Evolutionary conservation across 2,113 vertebrate genomes (phyloP), one percentile per base, ranked within the genome.

Genomic region (Eurystomus gularis): DNA sequence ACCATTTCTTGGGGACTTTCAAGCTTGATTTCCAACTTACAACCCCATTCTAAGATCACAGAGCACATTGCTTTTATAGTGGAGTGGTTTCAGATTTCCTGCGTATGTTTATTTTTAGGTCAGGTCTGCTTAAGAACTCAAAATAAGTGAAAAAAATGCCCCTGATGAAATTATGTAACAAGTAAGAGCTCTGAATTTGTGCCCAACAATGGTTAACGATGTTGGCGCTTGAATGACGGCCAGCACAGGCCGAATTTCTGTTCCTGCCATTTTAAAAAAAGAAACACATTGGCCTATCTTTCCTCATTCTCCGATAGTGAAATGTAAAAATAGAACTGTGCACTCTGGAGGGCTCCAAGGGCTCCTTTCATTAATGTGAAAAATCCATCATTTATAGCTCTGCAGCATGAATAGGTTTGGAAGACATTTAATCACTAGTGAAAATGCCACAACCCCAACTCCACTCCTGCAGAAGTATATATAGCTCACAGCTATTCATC

Each of bases 291-390:
- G 96, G 66, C 88, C 91, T 89, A 94, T 82, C 96, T 97, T 85
- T 82, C 69, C 62, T 95, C 83, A 65, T 93, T 95, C 88, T 93
- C 93, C 7, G 24, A 94, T 91, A 93, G 91, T 88, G 92, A 97
- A 97, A 94, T 76, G 51, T 88, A 97, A 97, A 98, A 98, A 96
- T 96, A 97, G 95, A 94, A 94, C 86, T 54, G 7, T 89, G 96
- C 93, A 92, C 96, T 96, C 87, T 4, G 8, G 81, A 89, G 96
- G 76, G 82, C 84, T 98, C 88, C 91, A 93, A 95, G 96, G 73
- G 64, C 94, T 96, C 87, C 72, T 64, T 78, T 39, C 93, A 96
- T 96, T 76, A 96, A 93, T 96, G 94, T 83, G 82, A 98, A 97
- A 96, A 98, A 97, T 94, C 93, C 90, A 95, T 97, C 97, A 96